Base-by-base conservation (phyloP, 2,113 vertebrate species). In the Rhipidura dahli region DNA sequence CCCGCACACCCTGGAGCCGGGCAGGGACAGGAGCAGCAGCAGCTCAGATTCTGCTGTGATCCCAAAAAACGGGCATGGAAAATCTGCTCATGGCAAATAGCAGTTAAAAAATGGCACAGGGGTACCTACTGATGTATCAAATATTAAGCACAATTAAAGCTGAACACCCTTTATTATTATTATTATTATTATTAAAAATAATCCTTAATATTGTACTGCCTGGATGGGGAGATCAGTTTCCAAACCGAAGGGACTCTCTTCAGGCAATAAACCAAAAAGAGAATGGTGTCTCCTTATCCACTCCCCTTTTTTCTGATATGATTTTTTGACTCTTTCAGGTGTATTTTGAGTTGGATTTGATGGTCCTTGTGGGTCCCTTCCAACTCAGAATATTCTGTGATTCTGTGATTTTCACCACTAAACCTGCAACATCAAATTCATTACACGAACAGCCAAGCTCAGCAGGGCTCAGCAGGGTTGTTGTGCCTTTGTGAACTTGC, bases 1-100 rank as follows among this genome's bases (percentile, higher is more conserved):
- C 35, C 47, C 4, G 2, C 22, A 20, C 27, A 2, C 2, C 13
- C 56, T 7, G 30, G 20, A 18, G 30, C n/a, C 1, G 1, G 1
- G 8, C 33, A 59, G 33, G 13, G 18, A 45, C 45, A 33, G 15
- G 6, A 27, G 50, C 3, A 12, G 50, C 3, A 12, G 15, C 35
- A n/a, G 53, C 53, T 53, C 39, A 10, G 30, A 26, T 19, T 2
- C n/a, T 23, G 47, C 44, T 24, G 4, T 7, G 26, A 47, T 28
- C 22, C 49, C 37, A 20, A 59, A 64, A 59, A 71, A 49, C 11
- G 23, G 56, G 28, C 8, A 90, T 92, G 42, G 28, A 63, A 75
- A 60, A 83, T 21, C 57, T 49, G 26, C 22, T 73, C 53, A 30
- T 21, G 18, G 75, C 39, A 69, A 83, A 56, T 22, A 47, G 53